Evolutionary conservation across 1,140 invertebrate genomes (phyloP), one percentile per base, ranked within the genome.

Genomic region (Archivesica marissinica): DNA sequence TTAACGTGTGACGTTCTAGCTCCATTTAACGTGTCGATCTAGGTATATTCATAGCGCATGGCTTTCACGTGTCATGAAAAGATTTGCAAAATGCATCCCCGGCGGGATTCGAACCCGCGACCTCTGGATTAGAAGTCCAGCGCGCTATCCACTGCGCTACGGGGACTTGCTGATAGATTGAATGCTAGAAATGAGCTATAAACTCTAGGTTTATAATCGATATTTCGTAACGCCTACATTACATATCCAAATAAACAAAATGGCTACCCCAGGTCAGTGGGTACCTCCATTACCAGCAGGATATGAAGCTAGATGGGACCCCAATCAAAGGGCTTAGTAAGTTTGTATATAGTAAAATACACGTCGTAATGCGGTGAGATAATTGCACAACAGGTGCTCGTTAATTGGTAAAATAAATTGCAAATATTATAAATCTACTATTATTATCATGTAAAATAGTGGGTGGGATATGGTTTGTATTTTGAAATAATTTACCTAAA

Each of bases 111-210:
- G 88, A 90, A 90, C 88, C 89, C 89, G 87, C 89, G 88, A 87
- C 89, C 89, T 89, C 88, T 90, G 89, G 88, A 89, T 89, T 90
- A 89, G 88, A 89, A 89, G 88, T 90, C 87, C 85, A 90, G 88
- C 88, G 88, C 88, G 89, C 89, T 89, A 90, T 89, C 88, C 89
- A 76, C 89, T 90, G 88, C 88, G 88, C 88, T 90, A 89, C 89
- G 80, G 86, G 88, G 89, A 90, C 88, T 23, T 0, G 6, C 28
- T 35, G 7, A 13, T 9, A 35, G 1, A 35, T 2, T 13, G 2
- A 1, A 15, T 1, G 6, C 13, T 7, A 2, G 38, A 64, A 13
- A 20, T 17, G 33, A 4, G 13, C 15, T 17, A 17, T 17, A 64
- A 52, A 64, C 30, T 20, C 9, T 25, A 17, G 3, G 20, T 35